Conservation (phyloP, 2,888 invertebrate genomes). For the Philereme vetulata region DNA sequence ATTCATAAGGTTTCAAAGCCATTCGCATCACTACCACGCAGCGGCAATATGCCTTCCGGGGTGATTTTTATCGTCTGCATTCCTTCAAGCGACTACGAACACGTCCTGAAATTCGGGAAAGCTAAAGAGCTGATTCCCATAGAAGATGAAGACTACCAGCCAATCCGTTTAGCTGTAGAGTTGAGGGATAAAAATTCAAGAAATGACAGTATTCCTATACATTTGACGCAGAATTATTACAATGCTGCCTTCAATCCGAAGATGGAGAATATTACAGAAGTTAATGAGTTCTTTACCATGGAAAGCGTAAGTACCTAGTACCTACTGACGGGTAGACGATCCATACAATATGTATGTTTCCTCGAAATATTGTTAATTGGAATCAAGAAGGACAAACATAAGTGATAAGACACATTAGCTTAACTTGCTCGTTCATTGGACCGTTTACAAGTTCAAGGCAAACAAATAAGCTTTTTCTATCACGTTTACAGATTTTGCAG, state of each 20-base stretch:
- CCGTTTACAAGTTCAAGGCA: no score
- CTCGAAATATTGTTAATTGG: no score
- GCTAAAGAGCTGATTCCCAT: conserved; percentile 60
- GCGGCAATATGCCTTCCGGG: conserved; percentile 80
- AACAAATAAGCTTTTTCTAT: no score
- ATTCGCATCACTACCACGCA: conserved; percentile 19
- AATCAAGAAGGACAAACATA: no score
- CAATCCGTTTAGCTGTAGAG: conserved; percentile 64
- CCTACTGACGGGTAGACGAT: no score
- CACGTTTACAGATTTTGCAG: conserved; percentile 83
- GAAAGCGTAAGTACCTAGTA: conserved; percentile 80
- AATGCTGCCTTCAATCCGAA: conserved; percentile 63
- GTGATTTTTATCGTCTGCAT: conserved; percentile 88
- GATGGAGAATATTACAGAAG: conserved; percentile 69
- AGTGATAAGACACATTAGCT: no score
- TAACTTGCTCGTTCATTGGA: no score
- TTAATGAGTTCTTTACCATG: conserved; percentile 85
- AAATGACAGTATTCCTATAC: conserved; percentile 63
- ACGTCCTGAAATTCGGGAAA: conserved; percentile 81
- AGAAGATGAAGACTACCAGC: conserved; percentile 53
- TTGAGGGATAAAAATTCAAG: conserved; percentile 66
- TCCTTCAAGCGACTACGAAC: conserved; percentile 87
- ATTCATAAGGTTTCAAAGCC: conserved; percentile 34
- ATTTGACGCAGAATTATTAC: conserved; percentile 68
- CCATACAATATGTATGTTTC: no score